Conservation (phyloP, 2,113 vertebrate species). For the Polypterus senegalus region DNA sequence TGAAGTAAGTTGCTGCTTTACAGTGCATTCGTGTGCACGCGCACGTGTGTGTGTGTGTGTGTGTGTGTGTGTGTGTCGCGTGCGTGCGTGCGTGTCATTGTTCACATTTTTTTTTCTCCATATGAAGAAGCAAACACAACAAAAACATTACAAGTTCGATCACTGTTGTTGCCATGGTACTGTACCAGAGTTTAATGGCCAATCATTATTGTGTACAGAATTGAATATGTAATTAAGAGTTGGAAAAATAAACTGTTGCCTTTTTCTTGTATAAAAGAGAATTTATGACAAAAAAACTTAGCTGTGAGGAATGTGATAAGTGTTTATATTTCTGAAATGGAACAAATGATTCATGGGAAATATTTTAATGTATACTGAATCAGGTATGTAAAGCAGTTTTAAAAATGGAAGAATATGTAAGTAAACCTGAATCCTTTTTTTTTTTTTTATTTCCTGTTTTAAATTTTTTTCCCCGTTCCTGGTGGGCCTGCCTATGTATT, state of each 20-base stretch:
- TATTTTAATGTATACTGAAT: constrained; percentile 93
- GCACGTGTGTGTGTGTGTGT: no score
- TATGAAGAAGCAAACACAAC: constrained; percentile 38
- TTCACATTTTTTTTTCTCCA: constrained; percentile 51
- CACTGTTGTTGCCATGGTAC: constrained; percentile 90
- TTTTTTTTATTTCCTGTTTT: constrained; percentile 55
- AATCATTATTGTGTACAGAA: constrained; percentile 77
- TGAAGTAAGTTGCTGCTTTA: constrained; percentile 77
- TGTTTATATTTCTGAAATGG: constrained; percentile 94
- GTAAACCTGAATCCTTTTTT: constrained; percentile 69
- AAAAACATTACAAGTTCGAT: constrained; percentile 73
- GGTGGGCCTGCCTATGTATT: constrained; percentile 83
- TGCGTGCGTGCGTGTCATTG: constrained; percentile 54
- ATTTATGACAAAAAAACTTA: constrained; percentile 82
- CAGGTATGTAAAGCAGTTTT: constrained; percentile 94
- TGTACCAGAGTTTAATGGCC: constrained; percentile 66
- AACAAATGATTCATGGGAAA: constrained; percentile 81
- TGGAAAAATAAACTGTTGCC: constrained; percentile 73
- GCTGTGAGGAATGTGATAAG: constrained; percentile 85
- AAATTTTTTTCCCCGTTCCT: constrained; percentile 44
- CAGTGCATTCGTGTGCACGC: constrained; percentile 55
- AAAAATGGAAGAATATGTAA: constrained; percentile 67
- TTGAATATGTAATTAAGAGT: constrained; percentile 84
- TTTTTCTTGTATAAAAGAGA: constrained; percentile 99
- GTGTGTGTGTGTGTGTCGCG: no score